Conservation (phyloP, 1,140 invertebrate genomes). For the Vanessa tameamea region DNA sequence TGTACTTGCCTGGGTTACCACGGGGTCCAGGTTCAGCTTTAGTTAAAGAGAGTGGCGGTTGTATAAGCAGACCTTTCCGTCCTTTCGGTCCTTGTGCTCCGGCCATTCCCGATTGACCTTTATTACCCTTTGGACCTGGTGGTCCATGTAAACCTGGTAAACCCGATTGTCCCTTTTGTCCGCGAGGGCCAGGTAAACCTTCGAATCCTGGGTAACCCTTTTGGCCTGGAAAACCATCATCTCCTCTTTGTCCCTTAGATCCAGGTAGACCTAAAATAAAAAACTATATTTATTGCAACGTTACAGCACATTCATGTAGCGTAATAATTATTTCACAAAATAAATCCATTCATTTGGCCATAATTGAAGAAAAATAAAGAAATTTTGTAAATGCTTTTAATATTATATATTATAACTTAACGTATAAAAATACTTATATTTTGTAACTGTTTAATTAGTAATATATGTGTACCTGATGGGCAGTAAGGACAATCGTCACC, state of each 20-base stretch:
- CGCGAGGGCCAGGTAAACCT: slow-evolving; percentile 80
- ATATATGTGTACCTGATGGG: slow-evolving; percentile 80
- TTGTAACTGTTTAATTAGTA: not conserved
- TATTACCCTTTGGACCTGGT: slow-evolving; percentile 78
- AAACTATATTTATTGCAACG: not conserved
- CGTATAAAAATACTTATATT: not conserved
- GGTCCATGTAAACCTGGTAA: slow-evolving; percentile 85
- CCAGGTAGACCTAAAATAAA: slow-evolving; percentile 57
- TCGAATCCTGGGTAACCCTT: slow-evolving; percentile 74
- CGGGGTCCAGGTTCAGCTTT: slow-evolving; percentile 60
- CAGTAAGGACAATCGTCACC: slow-evolving; percentile 88
- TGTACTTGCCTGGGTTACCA: slow-evolving; percentile 77
- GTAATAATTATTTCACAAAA: too few species aligned
- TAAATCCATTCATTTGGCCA: too few species aligned
- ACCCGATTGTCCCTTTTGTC: slow-evolving; percentile 77
- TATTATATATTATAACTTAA: not conserved
- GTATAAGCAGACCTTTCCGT: slow-evolving; percentile 63
- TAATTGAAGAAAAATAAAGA: too few species aligned
- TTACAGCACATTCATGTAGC: too few species aligned
- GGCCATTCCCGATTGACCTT: slow-evolving; percentile 77
- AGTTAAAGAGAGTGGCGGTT: slow-evolving; percentile 48
- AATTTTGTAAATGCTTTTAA: too few species aligned
- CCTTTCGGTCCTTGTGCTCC: slow-evolving; percentile 81
- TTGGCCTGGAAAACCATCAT: slow-evolving; percentile 59
- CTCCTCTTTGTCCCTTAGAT: slow-evolving; percentile 81